phyloP scores from a whole-genome alignment of 2,888 invertebrate genomes.

The Athalia circularis region DNA sequence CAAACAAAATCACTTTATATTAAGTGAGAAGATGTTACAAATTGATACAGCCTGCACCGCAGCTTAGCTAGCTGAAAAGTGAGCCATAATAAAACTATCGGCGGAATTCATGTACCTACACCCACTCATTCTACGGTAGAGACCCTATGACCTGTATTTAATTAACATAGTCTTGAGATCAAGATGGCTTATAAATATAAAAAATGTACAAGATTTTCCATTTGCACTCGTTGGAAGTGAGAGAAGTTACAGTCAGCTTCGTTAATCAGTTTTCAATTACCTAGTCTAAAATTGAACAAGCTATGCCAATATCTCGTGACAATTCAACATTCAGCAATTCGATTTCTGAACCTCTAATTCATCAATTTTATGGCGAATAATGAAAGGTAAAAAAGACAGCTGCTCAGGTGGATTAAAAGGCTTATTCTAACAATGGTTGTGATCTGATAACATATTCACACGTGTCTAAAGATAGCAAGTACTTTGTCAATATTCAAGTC shows the following conservation, averaged over 20 bases:
- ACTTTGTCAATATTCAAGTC: neutral
- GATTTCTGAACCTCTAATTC: neutral
- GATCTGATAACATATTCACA: conserved; percentile 23
- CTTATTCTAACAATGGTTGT: conserved; percentile 15
- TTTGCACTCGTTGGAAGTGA: neutral
- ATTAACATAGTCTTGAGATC: conserved; percentile 11
- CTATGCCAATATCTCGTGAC: too few species aligned
- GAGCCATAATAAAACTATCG: conserved; percentile 1
- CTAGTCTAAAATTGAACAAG: too few species aligned
- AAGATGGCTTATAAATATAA: neutral
- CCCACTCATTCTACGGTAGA: conserved; percentile 30
- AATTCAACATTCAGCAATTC: too few species aligned
- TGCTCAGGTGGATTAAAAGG: neutral
- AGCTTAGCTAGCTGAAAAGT: conserved; percentile 10
- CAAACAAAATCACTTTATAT: neutral
- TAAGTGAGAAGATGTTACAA: neutral
- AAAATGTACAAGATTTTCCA: neutral
- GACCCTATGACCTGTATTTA: conserved; percentile 40
- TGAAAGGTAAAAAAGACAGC: neutral
- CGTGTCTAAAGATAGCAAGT: conserved; percentile 12
- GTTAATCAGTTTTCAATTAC: too few species aligned
- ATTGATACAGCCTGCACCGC: neutral
- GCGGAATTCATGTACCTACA: conserved; percentile 27
- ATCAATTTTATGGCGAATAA: neutral
- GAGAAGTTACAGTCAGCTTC: neutral